Conservation (phyloP, 2,113 vertebrate species). For the Protobothrops mucrosquamatus region DNA sequence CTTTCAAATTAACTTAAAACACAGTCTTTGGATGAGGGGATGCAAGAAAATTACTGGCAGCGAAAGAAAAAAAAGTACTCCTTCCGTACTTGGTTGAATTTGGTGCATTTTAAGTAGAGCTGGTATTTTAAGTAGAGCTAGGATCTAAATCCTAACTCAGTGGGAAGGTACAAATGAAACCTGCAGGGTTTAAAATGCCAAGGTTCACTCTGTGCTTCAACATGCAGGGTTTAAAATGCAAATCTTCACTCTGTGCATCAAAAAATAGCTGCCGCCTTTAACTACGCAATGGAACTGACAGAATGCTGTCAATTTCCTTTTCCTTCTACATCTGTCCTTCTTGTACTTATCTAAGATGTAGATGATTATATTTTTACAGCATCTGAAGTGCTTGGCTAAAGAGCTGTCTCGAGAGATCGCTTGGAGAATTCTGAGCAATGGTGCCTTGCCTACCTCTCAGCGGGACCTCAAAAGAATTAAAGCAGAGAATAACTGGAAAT, state of each 20-base stretch:
- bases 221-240: conserved; percentile 13
- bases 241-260: conserved; percentile 25
- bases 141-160: not conserved
- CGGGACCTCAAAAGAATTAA: conserved; percentile 39
- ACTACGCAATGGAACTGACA: conserved; percentile 31
- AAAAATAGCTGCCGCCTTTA: conserved; percentile 28
- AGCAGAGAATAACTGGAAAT: conserved; percentile 28
- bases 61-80: not conserved
- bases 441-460: conserved; percentile 1
- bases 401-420: conserved; percentile 18
- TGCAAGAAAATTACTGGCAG: not conserved
- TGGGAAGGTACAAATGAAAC: conserved; percentile 37
- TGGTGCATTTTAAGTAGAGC: not conserved
- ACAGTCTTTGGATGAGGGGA: not conserved
- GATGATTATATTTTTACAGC: conserved; percentile 45
- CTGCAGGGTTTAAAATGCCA: conserved; percentile 15
- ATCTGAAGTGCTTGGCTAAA: conserved; percentile 14
- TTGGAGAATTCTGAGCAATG: conserved; percentile 30
- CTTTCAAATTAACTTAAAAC: not conserved
- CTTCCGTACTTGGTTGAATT: not conserved
- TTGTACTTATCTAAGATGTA: conserved; percentile 50
- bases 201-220: conserved; percentile 27
- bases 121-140: not conserved
- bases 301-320: conserved; percentile 11
- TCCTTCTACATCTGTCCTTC: conserved; percentile 18